These are phyloP conservation scores for Drosophila oshimai DNA, from an alignment of 1,140 invertebrate genomes.

Conservation along the genomic window DNA sequence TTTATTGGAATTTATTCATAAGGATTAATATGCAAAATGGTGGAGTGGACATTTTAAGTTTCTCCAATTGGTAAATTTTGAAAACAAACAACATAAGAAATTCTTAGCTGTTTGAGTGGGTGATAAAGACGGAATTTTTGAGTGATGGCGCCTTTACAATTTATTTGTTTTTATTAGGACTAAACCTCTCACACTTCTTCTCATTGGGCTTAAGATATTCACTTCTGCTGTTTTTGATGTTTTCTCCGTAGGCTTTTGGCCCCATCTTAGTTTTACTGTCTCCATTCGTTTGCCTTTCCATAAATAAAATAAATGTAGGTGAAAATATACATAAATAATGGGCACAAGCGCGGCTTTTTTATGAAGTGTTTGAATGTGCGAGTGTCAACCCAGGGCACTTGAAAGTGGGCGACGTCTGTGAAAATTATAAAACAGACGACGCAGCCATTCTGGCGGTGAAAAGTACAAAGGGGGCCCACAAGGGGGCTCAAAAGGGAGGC, in stretches of 20 bases:
- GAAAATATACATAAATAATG: slow-evolving; percentile 77
- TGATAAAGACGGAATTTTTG: no score
- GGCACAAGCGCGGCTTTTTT: slow-evolving; percentile 64
- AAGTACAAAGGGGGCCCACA: no score
- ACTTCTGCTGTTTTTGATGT: slow-evolving; percentile 15
- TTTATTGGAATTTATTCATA: neutral
- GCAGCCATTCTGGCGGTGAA: slow-evolving; percentile 18
- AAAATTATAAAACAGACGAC: slow-evolving; percentile 69
- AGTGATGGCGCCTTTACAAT: neutral
- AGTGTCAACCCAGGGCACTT: slow-evolving; percentile 23
- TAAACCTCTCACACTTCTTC: no score
- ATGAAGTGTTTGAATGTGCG: slow-evolving; percentile 50
- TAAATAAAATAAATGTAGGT: slow-evolving; percentile 75
- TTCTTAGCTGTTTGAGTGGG: neutral
- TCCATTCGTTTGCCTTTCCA: slow-evolving; percentile 10
- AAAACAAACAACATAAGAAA: no score
- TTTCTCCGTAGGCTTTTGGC: slow-evolving; percentile 32
- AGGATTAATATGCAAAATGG: neutral
- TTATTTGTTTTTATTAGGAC: neutral
- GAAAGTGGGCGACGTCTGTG: slow-evolving; percentile 38
- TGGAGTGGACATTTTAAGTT: no score
- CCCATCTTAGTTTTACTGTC: slow-evolving; percentile 24
- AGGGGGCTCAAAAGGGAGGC: neutral
- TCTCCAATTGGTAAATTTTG: no score
- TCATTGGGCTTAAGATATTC: neutral